Evolutionary conservation across 2,888 invertebrate genomes (phyloP), one percentile per base, ranked within the genome.

Genomic region (Tenthredo distinguenda): DNA sequence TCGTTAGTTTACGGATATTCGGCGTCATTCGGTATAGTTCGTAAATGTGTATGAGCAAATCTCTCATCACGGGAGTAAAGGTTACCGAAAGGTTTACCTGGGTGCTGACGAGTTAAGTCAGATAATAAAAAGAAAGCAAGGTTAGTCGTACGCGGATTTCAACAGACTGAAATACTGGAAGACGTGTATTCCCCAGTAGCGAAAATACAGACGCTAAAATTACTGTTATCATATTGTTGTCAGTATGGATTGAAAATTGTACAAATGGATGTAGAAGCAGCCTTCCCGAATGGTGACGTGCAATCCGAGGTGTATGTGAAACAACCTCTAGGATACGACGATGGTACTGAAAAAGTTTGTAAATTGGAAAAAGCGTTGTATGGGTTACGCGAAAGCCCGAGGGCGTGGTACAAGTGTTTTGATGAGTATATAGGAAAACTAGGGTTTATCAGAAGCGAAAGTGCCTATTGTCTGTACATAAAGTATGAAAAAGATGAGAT

Each of bases 201-300:
- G 47, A 74, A 77, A 62, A 55, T 76, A 40, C 81, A 84, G 58
- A 68, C 86, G 26, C 26, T 87, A 34, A 84, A 84, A 84, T 72
- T 85, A 12, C 77, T 86, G 34, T 74, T 88, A 34, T 77, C 85
- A n/a, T 76, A 81, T 84, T 76, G 84, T 76, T 85, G 84, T 79
- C 62, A 87, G 58, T 55, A 68, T 58, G 77, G 55, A 34, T 68
- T 77, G 37, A 85, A 84, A 37, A 88, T 87, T n/a, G 86, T 88
- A 15, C 87, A 88, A 85, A 86, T 88, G 87, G 86, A 88, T 74
- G 87, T 87, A 21, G 85, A 87, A 71, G 86, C 86, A 5, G 87
- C 88, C 0, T 88, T 88, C 74, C 50, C 87, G 26, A 87, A 88
- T 84, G 87, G 88, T 5, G 68, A 79, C 43, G 76, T 88, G 12